These are phyloP conservation scores for Sphenopsis melanotis DNA, from an alignment of 2,797 vertebrate species.

Conservation along the genomic window DNA sequence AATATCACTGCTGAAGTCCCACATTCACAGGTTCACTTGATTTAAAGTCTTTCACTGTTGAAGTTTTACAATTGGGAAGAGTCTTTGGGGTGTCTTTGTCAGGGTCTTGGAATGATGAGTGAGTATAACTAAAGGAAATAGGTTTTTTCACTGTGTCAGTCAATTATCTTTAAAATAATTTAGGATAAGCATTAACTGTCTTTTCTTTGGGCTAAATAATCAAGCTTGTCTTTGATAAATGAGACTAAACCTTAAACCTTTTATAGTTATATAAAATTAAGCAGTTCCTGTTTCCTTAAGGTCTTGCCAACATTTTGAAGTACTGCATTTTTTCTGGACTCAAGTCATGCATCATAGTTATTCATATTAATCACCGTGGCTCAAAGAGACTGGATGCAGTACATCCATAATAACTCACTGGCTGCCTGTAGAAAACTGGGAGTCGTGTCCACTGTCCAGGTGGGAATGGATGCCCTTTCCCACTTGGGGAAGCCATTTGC, in stretches of 20 bases:
- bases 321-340: background rate
- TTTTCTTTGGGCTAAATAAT: background rate
- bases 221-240: background rate
- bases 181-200: background rate
- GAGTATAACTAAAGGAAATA: background rate
- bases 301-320: conserved; percentile 21
- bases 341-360: background rate
- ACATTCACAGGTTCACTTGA: background rate
- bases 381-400: background rate
- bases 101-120: background rate
- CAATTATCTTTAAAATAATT: background rate
- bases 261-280: background rate
- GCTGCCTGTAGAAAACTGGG: background rate
- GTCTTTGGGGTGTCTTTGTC: background rate
- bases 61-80: background rate
- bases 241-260: background rate
- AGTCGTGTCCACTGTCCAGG: background rate
- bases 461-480: background rate
- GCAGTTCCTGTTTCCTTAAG: background rate
- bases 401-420: background rate
- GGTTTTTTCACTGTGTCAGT: background rate
- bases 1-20: background rate
- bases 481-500: background rate
- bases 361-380: background rate
- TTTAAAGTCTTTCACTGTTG: background rate